A percentile compares a stretch with the other conserved stretches of the same genome.
Conservation (phyloP, 2,888 invertebrate species). For the Pyrrhia umbra region DNA sequence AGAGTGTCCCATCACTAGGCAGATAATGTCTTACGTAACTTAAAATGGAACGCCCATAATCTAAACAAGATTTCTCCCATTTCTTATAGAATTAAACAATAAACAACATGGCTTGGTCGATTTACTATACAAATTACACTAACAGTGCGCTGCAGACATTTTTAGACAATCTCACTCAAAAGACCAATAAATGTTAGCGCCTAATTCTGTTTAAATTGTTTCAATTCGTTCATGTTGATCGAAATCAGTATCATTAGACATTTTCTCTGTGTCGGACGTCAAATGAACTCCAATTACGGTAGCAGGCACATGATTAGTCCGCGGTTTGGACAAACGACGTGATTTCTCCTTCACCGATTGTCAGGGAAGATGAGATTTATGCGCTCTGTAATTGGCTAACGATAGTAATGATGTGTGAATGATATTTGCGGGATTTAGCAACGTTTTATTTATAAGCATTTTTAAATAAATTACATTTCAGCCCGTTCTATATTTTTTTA, state of each 20-base stretch:
- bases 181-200: neutral
- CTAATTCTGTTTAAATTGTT: slow-evolving; percentile 1
- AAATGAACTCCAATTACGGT: slow-evolving; percentile 12
- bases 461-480: too few relatives aligned
- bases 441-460: too few relatives aligned
- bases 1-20: neutral
- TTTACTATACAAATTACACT: slow-evolving; percentile 48
- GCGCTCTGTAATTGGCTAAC: slow-evolving; percentile 8
- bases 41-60: neutral
- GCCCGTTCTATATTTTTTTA: too few relatives aligned
- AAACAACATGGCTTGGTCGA: slow-evolving; percentile 36
- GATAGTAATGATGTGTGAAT: neutral
- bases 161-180: neutral
- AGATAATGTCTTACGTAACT: neutral
- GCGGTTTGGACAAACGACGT: slow-evolving; percentile 11
- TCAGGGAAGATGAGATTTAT: slow-evolving; percentile 10
- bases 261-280: slow-evolving; percentile 10
- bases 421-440: neutral
- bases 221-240: neutral
- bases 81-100: slow-evolving; percentile 20
- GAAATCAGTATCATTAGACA: neutral
- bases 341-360: slow-evolving; percentile 23
- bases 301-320: neutral
- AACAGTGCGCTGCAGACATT: slow-evolving; percentile 12
- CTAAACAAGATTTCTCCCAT: slow-evolving; percentile 15